Conservation (phyloP, 2,888 invertebrate species). For the Pterostichus niger region DNA sequence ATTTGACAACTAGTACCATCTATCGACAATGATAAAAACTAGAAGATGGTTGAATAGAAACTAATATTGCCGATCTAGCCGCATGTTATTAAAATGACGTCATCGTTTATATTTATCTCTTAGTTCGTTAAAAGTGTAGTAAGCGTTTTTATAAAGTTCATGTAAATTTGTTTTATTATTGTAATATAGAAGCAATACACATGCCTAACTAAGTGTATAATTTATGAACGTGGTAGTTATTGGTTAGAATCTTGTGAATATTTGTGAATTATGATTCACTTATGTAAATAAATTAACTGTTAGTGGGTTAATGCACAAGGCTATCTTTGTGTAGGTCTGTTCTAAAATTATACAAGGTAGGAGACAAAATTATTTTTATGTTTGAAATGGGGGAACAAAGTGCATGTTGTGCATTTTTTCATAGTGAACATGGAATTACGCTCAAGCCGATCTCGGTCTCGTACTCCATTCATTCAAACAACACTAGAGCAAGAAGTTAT, state of each 20-base stretch:
- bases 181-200: neutral
- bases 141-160: constrained; percentile 16
- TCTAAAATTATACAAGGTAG: constrained; percentile 62
- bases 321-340: constrained; percentile 57
- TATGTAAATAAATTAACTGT: constrained; percentile 51
- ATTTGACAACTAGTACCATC: constrained; percentile 14
- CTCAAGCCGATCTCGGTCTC: constrained; percentile 84
- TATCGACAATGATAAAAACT: neutral
- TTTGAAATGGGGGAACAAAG: constrained; percentile 54
- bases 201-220: constrained; percentile 21
- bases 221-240: constrained; percentile 12
- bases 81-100: constrained; percentile 58
- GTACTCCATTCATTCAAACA: constrained; percentile 83
- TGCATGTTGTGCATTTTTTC: constrained; percentile 58
- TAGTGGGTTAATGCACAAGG: constrained; percentile 52
- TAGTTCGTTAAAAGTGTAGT: constrained; percentile 57
- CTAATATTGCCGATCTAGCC: neutral
- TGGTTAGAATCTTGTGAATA: constrained; percentile 11
- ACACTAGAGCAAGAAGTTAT: constrained; percentile 80
- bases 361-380: constrained; percentile 59
- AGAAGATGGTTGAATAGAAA: neutral
- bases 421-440: constrained; percentile 78
- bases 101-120: constrained; percentile 66
- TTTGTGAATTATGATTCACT: constrained; percentile 51
- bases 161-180: neutral